phyloP scores from a whole-genome alignment of 1,140 invertebrate species.

The Drosophila orena region DNA sequence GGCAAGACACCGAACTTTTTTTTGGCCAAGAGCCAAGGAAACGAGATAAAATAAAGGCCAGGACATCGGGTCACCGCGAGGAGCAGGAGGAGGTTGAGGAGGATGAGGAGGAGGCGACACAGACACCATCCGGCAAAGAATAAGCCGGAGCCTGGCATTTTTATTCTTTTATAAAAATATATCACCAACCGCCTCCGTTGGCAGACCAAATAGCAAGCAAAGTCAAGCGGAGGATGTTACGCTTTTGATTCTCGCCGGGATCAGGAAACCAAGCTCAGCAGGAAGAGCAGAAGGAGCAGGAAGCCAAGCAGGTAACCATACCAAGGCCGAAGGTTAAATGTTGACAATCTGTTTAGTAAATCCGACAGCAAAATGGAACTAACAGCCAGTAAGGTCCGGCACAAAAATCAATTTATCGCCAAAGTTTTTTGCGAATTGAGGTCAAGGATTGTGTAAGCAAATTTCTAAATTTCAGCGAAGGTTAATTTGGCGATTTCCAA shows the following conservation, averaged over 20 bases:
- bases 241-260: constrained; percentile 35
- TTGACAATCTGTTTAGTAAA: constrained; percentile 48
- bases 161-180: constrained; percentile 47
- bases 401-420: constrained; percentile 65
- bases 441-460: constrained; percentile 30
- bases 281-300: neutral
- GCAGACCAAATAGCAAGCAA: constrained; percentile 34
- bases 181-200: constrained; percentile 38
- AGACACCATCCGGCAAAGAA: constrained; percentile 17
- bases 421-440: constrained; percentile 17
- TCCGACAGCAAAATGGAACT: constrained; percentile 9
- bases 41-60: constrained; percentile 35
- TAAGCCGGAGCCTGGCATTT: constrained; percentile 30
- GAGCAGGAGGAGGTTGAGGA: neutral
- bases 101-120: neutral
- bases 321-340: constrained; percentile 47
- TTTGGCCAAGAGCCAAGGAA: constrained; percentile 56
- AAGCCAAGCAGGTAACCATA: constrained; percentile 37
- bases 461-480: neutral
- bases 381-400: constrained; percentile 8
- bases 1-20: constrained; percentile 48
- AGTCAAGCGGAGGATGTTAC: constrained; percentile 23
- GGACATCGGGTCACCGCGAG: constrained; percentile 21
- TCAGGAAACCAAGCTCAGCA: constrained; percentile 5
- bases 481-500: neutral